Base-by-base conservation (phyloP, 2,113 vertebrate species). In the Atherinomorus stipes region DNA sequence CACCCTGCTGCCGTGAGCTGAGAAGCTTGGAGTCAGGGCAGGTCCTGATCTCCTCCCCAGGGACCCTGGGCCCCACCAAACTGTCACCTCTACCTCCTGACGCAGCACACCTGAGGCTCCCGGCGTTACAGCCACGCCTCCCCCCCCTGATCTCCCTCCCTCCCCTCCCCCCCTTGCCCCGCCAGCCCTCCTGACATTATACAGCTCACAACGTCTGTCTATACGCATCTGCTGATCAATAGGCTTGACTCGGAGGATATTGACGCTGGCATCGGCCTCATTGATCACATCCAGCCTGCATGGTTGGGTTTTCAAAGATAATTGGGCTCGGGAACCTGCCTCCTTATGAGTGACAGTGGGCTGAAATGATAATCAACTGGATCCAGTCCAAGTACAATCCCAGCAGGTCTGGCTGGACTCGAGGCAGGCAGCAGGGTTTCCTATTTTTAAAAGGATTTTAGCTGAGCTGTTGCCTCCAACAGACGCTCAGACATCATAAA, bases 31-130 rank as follows among this genome's bases (percentile, higher is more conserved):
- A 91, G 84, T 84, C 84, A 61, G 85, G 80, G 87, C 85, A 91
- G 88, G 81, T 90, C 90, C 88, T 92, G 90, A 92, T 92, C 88
- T 80, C 50, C 88, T 94, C 95, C 94, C 67, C 2, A 72, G 94
- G 94, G 91, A 78, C 28, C 47, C 56, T 4, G 62, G 58, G 71
- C 89, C 89, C 84, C 93, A 68, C 69, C 93, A 94, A 94, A 92
- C 91, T 91, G 95, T 95, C 95, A 95, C 94, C 86, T 88, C 93
- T 94, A 94, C 94, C 85, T 92, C 87, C 91, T 95, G 95, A 93
- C 91, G 94, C 92, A 89, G 90, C 90, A 96, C 97, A 97, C 96
- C 96, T 97, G 96, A 93, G 93, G 94, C 94, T 95, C 85, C n/a
- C 62, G 64, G 81, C 65, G 78, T 93, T 68, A 78, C 87, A 22